Conservation (phyloP, 92 coral and sea anemone species). For the Epizoanthus rinbou region DNA sequence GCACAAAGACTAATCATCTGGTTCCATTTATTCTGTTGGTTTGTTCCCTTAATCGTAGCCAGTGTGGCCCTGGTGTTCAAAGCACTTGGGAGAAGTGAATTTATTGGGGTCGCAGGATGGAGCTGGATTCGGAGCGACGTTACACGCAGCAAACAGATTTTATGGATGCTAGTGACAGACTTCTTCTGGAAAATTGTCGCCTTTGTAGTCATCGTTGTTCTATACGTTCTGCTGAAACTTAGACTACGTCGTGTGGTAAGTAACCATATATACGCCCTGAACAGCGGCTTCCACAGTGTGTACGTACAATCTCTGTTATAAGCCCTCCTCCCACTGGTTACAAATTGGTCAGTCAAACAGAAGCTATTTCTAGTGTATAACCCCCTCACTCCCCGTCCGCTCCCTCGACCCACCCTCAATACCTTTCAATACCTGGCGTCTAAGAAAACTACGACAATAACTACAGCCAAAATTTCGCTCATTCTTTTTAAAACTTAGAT, state of each 20-base stretch:
- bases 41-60: constrained; percentile 9
- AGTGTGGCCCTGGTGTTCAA: not conserved
- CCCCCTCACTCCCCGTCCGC: too few relatives aligned
- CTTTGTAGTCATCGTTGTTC: not conserved
- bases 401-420: too few relatives aligned
- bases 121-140: constrained; percentile 15
- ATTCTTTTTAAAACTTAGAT: too few relatives aligned
- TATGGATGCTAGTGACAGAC: constrained; percentile 28
- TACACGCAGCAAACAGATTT: not conserved
- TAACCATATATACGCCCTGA: not conserved
- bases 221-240: constrained; percentile 10
- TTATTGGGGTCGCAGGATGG: constrained; percentile 33
- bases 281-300: too few relatives aligned
- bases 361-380: too few relatives aligned
- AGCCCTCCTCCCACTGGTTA: too few relatives aligned
- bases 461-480: too few relatives aligned
- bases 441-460: too few relatives aligned
- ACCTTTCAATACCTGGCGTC: too few relatives aligned
- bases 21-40: constrained; percentile 30
- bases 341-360: too few relatives aligned
- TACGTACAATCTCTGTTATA: too few relatives aligned
- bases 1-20: not conserved
- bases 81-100: constrained; percentile 5
- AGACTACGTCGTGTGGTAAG: constrained; percentile 28
- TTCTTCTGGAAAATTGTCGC: constrained; percentile 24